Percentiles rank a stretch among this genome's conserved stretches.
These are phyloP conservation scores for Platypus cylindrus DNA, from an alignment of 2,888 invertebrate genomes.

Conservation along the genomic window DNA sequence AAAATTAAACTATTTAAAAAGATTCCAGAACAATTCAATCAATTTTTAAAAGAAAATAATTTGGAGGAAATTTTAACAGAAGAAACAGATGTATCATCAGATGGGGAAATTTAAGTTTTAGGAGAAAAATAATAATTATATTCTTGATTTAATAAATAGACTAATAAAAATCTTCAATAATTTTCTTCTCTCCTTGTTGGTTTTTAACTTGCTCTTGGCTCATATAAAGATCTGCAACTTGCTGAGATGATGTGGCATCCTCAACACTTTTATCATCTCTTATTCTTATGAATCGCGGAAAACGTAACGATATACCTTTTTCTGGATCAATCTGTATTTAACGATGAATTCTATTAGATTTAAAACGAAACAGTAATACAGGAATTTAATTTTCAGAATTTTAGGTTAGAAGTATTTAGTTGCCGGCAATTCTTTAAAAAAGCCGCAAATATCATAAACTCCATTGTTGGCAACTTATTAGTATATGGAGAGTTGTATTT, in stretches of 20 bases:
- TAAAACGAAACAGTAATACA: too few species aligned
- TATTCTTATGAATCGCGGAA: conserved; percentile 83
- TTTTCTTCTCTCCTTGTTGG: conserved; percentile 33
- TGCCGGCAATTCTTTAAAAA: too few species aligned
- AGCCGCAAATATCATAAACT: too few species aligned
- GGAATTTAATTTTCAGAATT: too few species aligned
- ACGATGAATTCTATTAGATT: too few species aligned
- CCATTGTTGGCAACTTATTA: too few species aligned
- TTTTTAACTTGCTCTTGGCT: conserved; percentile 85
- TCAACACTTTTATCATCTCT: conserved; percentile 88
- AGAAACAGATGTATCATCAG: conserved; percentile 3
- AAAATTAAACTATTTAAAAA: conserved; percentile 75
- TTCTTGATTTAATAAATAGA: too few species aligned
- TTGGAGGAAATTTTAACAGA: conserved; percentile 20
- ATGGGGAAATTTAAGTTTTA: conserved; percentile 4
- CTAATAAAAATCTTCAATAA: conserved; percentile 1
- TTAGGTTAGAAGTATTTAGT: too few species aligned
- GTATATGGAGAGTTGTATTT: too few species aligned
- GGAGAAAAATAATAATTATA: too few species aligned
- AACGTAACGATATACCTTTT: conserved; percentile 88
- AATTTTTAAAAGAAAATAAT: conserved; percentile 47
- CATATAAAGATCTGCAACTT: conserved; percentile 82
- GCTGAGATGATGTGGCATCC: conserved; percentile 80
- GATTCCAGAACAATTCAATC: conserved; percentile 69
- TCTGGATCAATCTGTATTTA: conserved; percentile 78